phyloP scores from a whole-genome alignment of 2,888 invertebrate genomes.

The Chrysolina haemoptera region DNA sequence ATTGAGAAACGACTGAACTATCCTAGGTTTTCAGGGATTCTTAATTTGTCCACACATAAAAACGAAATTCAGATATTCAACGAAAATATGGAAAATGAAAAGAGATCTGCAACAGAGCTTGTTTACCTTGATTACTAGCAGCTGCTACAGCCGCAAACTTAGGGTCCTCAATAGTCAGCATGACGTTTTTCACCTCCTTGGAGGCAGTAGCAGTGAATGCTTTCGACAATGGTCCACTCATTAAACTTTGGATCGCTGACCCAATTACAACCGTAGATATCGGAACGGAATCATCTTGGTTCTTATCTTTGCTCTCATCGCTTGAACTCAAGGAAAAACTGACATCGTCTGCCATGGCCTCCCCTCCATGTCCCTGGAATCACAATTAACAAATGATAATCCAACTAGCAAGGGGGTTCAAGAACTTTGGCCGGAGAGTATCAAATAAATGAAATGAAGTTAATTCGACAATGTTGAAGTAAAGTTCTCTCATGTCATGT shows the following conservation, averaged over 20 bases:
- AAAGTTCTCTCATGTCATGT: too few species aligned
- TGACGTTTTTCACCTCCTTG: constrained; percentile 69
- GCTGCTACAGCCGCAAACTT: constrained; percentile 84
- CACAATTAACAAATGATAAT: neutral
- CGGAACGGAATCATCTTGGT: constrained; percentile 41
- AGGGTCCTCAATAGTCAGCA: constrained; percentile 80
- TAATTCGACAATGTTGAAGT: too few species aligned
- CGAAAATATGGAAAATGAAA: too few species aligned
- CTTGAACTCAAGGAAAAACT: constrained; percentile 72
- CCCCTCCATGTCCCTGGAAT: constrained; percentile 71
- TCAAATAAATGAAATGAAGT: too few species aligned
- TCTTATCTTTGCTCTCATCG: constrained; percentile 70
- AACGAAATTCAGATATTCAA: too few species aligned
- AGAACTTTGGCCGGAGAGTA: too few species aligned
- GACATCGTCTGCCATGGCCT: constrained; percentile 78
- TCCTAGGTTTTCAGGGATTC: too few species aligned
- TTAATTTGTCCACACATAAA: too few species aligned
- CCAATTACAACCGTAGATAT: constrained; percentile 52
- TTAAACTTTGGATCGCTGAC: constrained; percentile 58
- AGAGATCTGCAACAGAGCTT: too few species aligned
- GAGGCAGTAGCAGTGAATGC: constrained; percentile 49
- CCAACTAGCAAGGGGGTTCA: too few species aligned
- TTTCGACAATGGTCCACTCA: constrained; percentile 55
- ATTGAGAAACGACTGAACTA: too few species aligned
- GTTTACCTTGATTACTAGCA: constrained; percentile 73